These are phyloP conservation scores for Trididemnum clinides DNA, from an alignment of 23 tunicate genomes.

Conservation along the genomic window DNA sequence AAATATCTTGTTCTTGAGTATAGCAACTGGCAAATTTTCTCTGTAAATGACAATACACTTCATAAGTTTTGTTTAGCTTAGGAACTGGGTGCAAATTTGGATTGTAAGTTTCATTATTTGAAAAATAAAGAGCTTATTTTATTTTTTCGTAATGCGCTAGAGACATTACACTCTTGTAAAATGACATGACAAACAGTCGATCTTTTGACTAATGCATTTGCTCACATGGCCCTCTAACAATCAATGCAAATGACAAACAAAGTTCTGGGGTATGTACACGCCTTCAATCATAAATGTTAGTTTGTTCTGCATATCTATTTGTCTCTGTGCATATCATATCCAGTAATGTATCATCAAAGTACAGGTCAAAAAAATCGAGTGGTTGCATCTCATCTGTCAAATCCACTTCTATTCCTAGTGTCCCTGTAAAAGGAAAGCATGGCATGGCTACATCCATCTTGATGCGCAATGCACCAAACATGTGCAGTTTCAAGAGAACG, in stretches of 20 bases:
- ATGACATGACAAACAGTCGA: not conserved
- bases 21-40: not conserved
- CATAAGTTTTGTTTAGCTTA: not conserved
- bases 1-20: not conserved
- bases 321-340: not conserved
- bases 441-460: not conserved
- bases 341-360: not conserved
- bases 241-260: not conserved
- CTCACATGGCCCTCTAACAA: not conserved
- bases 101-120: no score
- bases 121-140: not conserved
- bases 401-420: not conserved
- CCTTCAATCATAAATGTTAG: not conserved
- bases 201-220: not conserved
- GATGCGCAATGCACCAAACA: not conserved
- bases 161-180: not conserved
- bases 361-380: not conserved
- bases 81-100: not conserved
- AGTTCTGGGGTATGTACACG: not conserved
- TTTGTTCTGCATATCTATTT: not conserved
- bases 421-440: not conserved
- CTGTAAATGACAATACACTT: not conserved
- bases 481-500: no score
- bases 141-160: not conserved
- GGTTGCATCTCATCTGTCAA: no score